Evolutionary conservation across 2,888 invertebrate species (phyloP), one percentile per base, ranked within the genome.

Genomic region (Drosophila macrothrix): DNA sequence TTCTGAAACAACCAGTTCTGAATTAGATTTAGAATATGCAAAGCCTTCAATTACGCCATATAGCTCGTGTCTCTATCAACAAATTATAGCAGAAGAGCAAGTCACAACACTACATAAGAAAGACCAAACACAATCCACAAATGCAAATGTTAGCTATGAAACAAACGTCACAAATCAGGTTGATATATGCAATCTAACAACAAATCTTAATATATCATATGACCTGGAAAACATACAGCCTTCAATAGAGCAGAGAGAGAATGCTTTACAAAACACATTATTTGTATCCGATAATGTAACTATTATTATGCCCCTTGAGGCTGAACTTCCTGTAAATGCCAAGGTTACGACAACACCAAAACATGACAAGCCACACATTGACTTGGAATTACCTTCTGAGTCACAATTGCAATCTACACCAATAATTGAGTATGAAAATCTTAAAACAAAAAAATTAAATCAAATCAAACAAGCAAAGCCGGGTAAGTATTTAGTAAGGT

Each of bases 41-140:
- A 54, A 53, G 66, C 56, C 88, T 50, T 68, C 73, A 43, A 74
- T 84, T 35, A 80, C 63, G 61, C 78, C 89, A 66, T 83, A 88
- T 62, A 91, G 85, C 83, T 91, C 89, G 83, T 91, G 90, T 69
- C 39, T 91, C 31, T 81, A 76, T 72, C 80, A 91, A 75, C 80
- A 87, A 84, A 76, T 78, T 62, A 54, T 80, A n/a, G 41, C 82
- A 76, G 81, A 81, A 25, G 90, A 92, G 58, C 80, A 82, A 50
- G 78, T 80, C 16, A 76, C 82, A 70, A 73, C 66, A 62, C 62
- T 75, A 53, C n/a, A 74, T 25, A 65, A 69, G 28, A 65, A 79
- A 52, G 60, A 67, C 55, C 61, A 72, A 56, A 73, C 64, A 73
- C 58, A 68, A 33, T 28, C 41, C 25, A 65, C 63, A 75, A 76